Evolutionary conservation across 2,888 invertebrate genomes (phyloP).

Genomic region (Trachelus stipa): DNA sequence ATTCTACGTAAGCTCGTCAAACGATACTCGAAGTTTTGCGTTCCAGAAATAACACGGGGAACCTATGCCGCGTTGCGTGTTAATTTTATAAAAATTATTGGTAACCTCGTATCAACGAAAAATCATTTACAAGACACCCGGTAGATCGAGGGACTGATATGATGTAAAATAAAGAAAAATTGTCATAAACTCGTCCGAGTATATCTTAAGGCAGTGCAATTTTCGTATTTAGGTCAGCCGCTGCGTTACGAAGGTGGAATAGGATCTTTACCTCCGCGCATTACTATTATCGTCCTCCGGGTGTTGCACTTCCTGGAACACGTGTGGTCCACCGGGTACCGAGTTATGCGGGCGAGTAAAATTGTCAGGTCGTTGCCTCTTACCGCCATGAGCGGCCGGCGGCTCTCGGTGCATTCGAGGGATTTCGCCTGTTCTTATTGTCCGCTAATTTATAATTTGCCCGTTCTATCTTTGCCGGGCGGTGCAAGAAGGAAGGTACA

Average conservation of each 20-base stretch:
- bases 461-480: constrained; percentile 2
- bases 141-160: not conserved
- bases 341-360: constrained; percentile 28
- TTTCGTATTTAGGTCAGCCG: not conserved
- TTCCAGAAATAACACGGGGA: not conserved
- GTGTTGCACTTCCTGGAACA: constrained; percentile 11
- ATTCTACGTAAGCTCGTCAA: not conserved
- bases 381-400: constrained; percentile 10
- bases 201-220: not conserved
- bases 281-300: constrained; percentile 8
- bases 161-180: no score
- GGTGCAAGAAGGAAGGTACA: not conserved
- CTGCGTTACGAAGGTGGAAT: not conserved
- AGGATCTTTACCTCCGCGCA: constrained; percentile 1
- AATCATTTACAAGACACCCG: no score
- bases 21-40: not conserved
- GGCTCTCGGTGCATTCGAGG: constrained; percentile 7
- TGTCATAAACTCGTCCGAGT: not conserved
- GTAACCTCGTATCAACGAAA: not conserved
- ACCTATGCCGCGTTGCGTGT: not conserved
- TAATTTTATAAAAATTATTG: not conserved
- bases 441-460: constrained; percentile 9
- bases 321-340: constrained; percentile 8
- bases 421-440: constrained; percentile 1
- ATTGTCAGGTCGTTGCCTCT: constrained; percentile 22